These are phyloP conservation scores for Drosophila gunungcola DNA, from an alignment of 1,140 invertebrate species.

Conservation along the genomic window DNA sequence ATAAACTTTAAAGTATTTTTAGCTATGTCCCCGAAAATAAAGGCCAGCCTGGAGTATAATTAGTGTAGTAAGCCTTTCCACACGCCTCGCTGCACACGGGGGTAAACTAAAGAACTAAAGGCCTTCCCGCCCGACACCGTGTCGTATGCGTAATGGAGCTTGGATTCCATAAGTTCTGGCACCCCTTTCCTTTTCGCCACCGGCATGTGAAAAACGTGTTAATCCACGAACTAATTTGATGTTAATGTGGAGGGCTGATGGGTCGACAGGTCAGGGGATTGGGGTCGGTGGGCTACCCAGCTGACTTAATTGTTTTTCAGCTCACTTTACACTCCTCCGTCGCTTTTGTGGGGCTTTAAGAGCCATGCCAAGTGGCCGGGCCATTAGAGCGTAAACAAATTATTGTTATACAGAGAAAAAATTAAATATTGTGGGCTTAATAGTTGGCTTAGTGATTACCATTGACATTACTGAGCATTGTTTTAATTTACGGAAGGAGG, in stretches of 20 bases:
- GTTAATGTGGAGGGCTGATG: slow-evolving; percentile 56
- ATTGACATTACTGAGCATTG: background rate
- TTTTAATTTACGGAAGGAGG: background rate
- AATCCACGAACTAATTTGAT: slow-evolving; percentile 74
- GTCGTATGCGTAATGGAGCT: slow-evolving; percentile 70
- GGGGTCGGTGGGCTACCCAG: slow-evolving; percentile 22
- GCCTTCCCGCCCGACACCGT: slow-evolving; percentile 9
- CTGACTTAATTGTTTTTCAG: slow-evolving; percentile 69
- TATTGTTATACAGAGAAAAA: slow-evolving; percentile 24
- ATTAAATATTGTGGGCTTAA: background rate
- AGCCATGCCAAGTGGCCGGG: slow-evolving; percentile 46
- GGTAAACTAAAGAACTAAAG: slow-evolving; percentile 33
- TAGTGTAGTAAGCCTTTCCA: slow-evolving; percentile 63
- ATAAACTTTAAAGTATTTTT: slow-evolving; percentile 52
- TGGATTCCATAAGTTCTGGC: slow-evolving; percentile 1
- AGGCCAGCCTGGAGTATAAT: slow-evolving; percentile 49
- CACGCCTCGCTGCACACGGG: slow-evolving; percentile 45
- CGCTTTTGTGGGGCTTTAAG: slow-evolving; percentile 66
- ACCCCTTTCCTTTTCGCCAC: slow-evolving; percentile 2
- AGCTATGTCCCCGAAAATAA: slow-evolving; percentile 45
- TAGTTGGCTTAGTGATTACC: background rate
- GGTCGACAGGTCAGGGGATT: slow-evolving; percentile 21
- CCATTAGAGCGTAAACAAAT: slow-evolving; percentile 64
- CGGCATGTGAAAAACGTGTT: slow-evolving; percentile 68
- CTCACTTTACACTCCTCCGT: slow-evolving; percentile 58